Conservation (phyloP, 2,113 vertebrate species). For the Phyllostomus discolor region DNA sequence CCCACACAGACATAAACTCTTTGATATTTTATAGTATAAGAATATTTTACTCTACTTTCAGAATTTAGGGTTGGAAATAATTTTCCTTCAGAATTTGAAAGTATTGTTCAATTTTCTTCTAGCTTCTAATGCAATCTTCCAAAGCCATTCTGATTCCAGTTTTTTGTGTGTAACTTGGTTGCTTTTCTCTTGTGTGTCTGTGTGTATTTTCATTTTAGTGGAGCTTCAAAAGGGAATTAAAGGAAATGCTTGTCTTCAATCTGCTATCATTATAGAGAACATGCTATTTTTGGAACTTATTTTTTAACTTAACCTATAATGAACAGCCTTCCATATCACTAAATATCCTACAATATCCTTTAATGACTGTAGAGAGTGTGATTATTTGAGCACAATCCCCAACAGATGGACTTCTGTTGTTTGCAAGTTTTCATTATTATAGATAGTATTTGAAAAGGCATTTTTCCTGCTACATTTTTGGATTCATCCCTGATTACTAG, state of each 20-base stretch:
- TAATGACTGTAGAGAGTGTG: background rate
- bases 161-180: background rate
- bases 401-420: background rate
- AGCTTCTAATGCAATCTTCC: background rate
- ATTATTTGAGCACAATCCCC: background rate
- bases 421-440: background rate
- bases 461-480: background rate
- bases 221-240: background rate
- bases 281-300: background rate
- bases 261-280: background rate
- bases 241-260: background rate
- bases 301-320: background rate
- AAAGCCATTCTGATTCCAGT: background rate
- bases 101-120: background rate
- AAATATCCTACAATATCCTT: background rate
- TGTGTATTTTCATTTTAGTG: background rate
- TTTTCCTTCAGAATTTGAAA: constrained; percentile 27
- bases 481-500: background rate
- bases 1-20: background rate
- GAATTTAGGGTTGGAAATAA: background rate
- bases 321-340: background rate
- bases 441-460: background rate
- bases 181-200: background rate
- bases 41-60: background rate
- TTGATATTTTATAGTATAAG: background rate